Percentiles rank a stretch among this genome's conserved stretches.
Conservation (phyloP, 2,888 invertebrate species). For the Drosophila meridionalis region DNA sequence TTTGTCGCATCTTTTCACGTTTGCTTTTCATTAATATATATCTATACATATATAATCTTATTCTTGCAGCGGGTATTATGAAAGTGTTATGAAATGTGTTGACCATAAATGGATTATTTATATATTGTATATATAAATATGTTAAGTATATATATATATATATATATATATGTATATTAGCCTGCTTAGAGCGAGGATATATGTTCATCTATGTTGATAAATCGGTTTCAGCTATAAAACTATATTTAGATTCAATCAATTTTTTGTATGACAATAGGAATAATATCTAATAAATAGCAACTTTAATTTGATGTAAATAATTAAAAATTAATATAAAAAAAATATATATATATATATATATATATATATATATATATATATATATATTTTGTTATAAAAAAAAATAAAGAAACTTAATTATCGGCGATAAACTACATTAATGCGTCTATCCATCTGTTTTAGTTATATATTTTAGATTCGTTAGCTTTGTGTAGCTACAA, state of each 20-base stretch:
- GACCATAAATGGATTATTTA: background rate
- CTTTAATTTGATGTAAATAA: background rate
- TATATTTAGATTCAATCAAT: no score
- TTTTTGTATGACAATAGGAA: no score
- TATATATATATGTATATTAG: background rate
- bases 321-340: background rate
- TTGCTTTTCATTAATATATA: constrained; percentile 44
- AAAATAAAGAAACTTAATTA: no score
- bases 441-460: no score
- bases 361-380: background rate
- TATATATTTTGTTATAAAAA: background rate
- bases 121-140: background rate
- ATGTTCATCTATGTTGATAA: background rate
- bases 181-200: background rate
- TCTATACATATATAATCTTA: background rate
- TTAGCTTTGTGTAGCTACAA: no score
- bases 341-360: background rate
- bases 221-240: background rate
- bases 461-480: no score
- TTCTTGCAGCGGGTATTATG: background rate
- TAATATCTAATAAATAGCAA: no score
- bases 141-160: background rate
- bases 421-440: no score
- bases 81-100: constrained; percentile 4
- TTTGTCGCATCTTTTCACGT: constrained; percentile 52